Evolutionary conservation across 2,888 invertebrate species (phyloP), one percentile per base, ranked within the genome.

Genomic region (Hypolimnas misippus): DNA sequence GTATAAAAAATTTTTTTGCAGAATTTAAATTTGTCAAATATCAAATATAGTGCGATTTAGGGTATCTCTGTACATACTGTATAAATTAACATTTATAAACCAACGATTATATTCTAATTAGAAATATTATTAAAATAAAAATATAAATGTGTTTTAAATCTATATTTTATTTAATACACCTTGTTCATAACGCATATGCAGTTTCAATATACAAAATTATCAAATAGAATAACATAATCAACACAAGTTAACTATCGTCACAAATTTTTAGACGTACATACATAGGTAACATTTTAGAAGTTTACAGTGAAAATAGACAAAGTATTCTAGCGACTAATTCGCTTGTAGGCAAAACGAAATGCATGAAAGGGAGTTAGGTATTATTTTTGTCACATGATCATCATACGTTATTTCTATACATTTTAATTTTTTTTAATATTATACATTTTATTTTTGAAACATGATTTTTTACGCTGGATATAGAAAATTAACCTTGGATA

Each of bases 191-290:
- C 87, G 83, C 87, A 82, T 80, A 76, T 78, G 82, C 79, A 83
- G 81, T 83, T 46, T 86, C 79, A 87, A 86, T 90, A 87, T 89
- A 89, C 89, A 91, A 88, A 87, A 84, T 79, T 83, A 87, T 85
- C 79, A 84, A 81, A 83, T 81, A 83, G 66, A 72, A 82, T 74
- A 79, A 76, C 74, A 78, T 79, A 84, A 84, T 83, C 76, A 86
- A 87, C 82, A 82, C 84, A 82, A 75, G 76, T 81, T 83, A 46
- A 46, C 77, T 81, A 82, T 81, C 77, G 73, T 76, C 55, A 56
- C 61, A 44, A 55, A 29, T 49, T n/a, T 25, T 79, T 79, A 57
- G 74, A 77, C 75, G 72, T 72, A 75, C 67, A 66, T 74, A 77
- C 53, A 56, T 29, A 19, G 42, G 29, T 31, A 50, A 51, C 44